phyloP scores from a whole-genome alignment of 2,113 vertebrate genomes.

The Canis aureus region DNA sequence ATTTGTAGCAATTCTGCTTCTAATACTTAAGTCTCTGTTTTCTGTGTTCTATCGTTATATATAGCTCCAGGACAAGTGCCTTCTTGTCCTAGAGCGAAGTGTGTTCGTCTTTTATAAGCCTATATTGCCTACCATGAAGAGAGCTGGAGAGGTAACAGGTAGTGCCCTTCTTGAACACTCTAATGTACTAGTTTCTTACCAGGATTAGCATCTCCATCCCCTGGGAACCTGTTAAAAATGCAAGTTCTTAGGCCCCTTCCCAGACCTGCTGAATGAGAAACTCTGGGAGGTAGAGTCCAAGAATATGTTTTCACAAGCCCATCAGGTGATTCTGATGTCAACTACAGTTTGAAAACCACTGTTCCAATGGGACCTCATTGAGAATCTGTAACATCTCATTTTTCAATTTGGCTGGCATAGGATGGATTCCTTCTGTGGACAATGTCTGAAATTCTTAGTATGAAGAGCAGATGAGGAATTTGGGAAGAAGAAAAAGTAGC shows the following conservation, averaged over 20 bases:
- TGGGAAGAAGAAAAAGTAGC: not conserved
- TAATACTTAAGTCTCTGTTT: slow-evolving; percentile 8
- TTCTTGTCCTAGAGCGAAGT: slow-evolving; percentile 15
- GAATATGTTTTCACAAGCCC: not conserved
- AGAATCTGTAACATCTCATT: not conserved
- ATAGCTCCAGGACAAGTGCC: slow-evolving; percentile 14
- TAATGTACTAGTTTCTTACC: not conserved
- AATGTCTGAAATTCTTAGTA: not conserved
- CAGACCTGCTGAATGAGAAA: not conserved
- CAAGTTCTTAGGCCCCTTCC: not conserved
- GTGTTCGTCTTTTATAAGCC: not conserved
- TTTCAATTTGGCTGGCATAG: not conserved
- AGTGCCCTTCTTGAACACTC: not conserved
- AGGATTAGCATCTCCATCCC: not conserved
- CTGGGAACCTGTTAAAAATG: not conserved
- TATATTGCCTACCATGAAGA: not conserved
- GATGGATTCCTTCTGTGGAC: not conserved
- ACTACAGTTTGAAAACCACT: not conserved
- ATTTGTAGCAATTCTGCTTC: not conserved
- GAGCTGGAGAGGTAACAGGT: not conserved
- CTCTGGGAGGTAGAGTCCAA: not conserved
- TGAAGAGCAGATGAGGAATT: slow-evolving; percentile 17
- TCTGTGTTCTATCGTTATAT: slow-evolving; percentile 16
- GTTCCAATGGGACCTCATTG: not conserved
- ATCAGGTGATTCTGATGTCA: not conserved